Evolutionary conservation across 1,140 invertebrate genomes (phyloP).

Genomic region (Drosophila busckii): DNA sequence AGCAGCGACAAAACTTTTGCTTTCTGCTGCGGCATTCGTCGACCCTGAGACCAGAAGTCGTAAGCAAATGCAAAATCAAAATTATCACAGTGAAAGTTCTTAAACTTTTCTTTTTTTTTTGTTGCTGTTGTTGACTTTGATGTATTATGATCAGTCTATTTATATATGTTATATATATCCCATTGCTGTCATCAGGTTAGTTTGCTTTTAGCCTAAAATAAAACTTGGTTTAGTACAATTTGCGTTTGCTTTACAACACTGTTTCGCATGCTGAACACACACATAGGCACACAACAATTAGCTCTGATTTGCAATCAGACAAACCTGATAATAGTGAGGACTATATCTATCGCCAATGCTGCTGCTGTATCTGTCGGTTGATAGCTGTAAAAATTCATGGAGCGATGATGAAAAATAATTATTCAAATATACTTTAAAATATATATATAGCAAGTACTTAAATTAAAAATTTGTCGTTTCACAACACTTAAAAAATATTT

Average conservation of each 20-base stretch:
- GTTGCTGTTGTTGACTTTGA: too few species aligned
- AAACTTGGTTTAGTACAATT: too few species aligned
- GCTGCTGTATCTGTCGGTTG: slow-evolving; percentile 70
- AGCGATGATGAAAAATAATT: slow-evolving; percentile 4
- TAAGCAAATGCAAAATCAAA: slow-evolving; percentile 11
- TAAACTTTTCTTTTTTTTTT: slow-evolving; percentile 44
- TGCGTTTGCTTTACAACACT: not conserved
- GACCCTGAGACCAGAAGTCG: slow-evolving; percentile 41
- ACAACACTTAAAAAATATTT: not conserved
- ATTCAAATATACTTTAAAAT: not conserved
- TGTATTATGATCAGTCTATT: slow-evolving; percentile 64
- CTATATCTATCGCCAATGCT: slow-evolving; percentile 74
- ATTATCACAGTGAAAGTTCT: slow-evolving; percentile 45
- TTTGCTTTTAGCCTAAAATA: too few species aligned
- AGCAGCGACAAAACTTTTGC: slow-evolving; percentile 49
- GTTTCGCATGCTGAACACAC: too few species aligned
- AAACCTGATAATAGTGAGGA: slow-evolving; percentile 75
- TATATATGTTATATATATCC: slow-evolving; percentile 6
- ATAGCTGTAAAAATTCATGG: slow-evolving; percentile 51
- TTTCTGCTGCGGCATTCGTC: slow-evolving; percentile 54
- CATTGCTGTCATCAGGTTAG: too few species aligned
- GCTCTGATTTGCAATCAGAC: slow-evolving; percentile 13
- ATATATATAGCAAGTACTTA: not conserved
- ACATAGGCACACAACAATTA: slow-evolving; percentile 2
- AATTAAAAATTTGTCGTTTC: too few species aligned